A percentile compares a stretch with the other conserved stretches of the same genome.
These are phyloP conservation scores for Heterodera filipjevi DNA, from an alignment of 2,888 invertebrate species.

Conservation along the genomic window DNA sequence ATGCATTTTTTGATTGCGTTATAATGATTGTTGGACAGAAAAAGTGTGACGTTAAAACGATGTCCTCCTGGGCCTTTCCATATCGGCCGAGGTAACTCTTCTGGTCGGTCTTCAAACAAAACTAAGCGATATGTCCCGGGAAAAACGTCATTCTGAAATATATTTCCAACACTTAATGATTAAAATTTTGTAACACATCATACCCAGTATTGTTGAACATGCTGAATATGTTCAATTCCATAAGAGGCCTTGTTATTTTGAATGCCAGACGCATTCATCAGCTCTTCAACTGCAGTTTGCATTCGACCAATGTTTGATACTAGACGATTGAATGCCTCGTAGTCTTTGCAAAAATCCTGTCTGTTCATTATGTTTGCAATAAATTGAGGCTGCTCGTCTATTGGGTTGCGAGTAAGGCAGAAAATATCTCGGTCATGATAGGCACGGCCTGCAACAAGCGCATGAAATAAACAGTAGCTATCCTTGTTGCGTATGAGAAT, in stretches of 20 bases:
- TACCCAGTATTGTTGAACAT: not conserved
- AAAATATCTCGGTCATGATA: too few species aligned
- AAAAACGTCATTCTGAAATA: not conserved
- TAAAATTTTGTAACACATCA: not conserved
- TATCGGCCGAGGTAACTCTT: not conserved
- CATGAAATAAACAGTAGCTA: not conserved
- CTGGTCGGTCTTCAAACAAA: constrained; percentile 1
- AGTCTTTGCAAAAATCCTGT: not conserved
- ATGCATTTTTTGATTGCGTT: not conserved
- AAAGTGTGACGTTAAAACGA: not conserved
- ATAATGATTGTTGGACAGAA: not conserved
- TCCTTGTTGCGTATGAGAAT: not conserved
- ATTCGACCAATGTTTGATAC: not conserved
- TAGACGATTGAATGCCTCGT: not conserved
- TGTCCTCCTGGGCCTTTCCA: not conserved
- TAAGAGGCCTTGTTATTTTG: not conserved
- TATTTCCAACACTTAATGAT: not conserved
- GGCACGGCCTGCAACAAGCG: not conserved
- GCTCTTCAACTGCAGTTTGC: not conserved
- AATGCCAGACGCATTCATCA: not conserved
- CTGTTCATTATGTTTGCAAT: not conserved
- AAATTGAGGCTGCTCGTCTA: constrained; percentile 21
- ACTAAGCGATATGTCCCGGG: not conserved
- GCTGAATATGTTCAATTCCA: not conserved
- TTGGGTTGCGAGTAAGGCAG: too few species aligned